These are phyloP conservation scores for Buphagus erythrorhynchus DNA, from an alignment of 2,797 vertebrate genomes.

Conservation along the genomic window DNA sequence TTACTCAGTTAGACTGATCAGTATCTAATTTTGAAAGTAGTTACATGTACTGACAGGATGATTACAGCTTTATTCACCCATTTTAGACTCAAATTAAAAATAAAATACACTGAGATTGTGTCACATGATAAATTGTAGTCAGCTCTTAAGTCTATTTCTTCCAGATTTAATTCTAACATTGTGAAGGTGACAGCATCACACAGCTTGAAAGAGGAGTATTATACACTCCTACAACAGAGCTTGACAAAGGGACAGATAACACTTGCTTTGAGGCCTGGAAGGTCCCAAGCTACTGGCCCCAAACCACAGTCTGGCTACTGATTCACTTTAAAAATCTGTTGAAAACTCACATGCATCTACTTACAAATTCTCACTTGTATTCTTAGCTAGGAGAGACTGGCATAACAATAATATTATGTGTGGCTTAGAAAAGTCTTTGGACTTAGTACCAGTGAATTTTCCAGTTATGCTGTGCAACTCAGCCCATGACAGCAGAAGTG, in stretches of 20 bases:
- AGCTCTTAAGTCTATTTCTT: conserved; percentile 21
- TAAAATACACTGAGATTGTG: conserved; percentile 54
- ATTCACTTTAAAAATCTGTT: background rate
- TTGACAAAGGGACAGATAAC: background rate
- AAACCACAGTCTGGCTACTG: background rate
- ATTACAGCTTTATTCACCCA: conserved; percentile 58
- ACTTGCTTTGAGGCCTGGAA: background rate
- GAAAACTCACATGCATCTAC: background rate
- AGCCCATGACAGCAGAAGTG: background rate
- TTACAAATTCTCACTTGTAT: background rate
- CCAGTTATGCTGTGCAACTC: background rate
- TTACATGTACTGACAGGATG: conserved; percentile 59
- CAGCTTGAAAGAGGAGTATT: background rate
- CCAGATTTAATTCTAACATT: conserved; percentile 28
- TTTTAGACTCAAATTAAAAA: conserved; percentile 59
- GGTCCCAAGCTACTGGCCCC: background rate
- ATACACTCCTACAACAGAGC: background rate
- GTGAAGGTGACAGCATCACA: conserved; percentile 10
- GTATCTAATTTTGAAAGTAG: conserved; percentile 56
- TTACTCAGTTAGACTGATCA: conserved; percentile 37
- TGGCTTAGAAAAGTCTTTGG: background rate
- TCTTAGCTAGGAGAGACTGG: background rate
- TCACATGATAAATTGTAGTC: conserved; percentile 58
- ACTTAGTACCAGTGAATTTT: background rate
- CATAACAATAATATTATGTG: background rate